Evolutionary conservation across 2,888 invertebrate species (phyloP).

Genomic region (Phengaris arion): DNA sequence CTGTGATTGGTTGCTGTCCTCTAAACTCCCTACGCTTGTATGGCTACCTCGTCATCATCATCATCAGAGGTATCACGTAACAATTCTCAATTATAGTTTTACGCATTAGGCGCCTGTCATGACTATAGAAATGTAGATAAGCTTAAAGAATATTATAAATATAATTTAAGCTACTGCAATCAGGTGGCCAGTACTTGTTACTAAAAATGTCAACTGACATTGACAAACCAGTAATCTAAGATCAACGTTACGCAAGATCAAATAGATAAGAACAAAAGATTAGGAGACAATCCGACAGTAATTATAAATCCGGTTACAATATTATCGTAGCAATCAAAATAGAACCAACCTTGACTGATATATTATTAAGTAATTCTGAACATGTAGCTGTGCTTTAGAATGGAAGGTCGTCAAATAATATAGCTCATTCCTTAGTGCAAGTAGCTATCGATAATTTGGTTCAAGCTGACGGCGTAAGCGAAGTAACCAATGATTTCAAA

Average conservation of each 20-base stretch:
- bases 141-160: no score
- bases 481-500: not conserved
- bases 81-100: no score
- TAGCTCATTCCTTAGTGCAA: conserved; percentile 46
- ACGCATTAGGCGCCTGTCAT: no score
- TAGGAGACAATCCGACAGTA: conserved; percentile 44
- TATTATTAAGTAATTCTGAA: conserved; percentile 70
- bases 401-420: conserved; percentile 63
- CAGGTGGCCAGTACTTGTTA: not conserved
- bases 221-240: not conserved
- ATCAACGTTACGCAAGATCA: conserved; percentile 26
- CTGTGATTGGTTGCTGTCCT: no score
- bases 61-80: no score
- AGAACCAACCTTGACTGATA: conserved; percentile 64
- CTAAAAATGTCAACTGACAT: conserved; percentile 4
- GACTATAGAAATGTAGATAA: no score
- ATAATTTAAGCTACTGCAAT: not conserved
- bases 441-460: conserved; percentile 40
- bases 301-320: conserved; percentile 46
- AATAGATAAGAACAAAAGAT: conserved; percentile 28
- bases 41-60: no score
- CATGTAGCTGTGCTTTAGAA: conserved; percentile 62
- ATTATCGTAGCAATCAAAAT: conserved; percentile 61
- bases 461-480: conserved; percentile 1
- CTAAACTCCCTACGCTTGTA: no score